Evolutionary conservation across 1,140 invertebrate species (phyloP), one percentile per base, ranked within the genome.

Genomic region (Aphidius gifuensis): DNA sequence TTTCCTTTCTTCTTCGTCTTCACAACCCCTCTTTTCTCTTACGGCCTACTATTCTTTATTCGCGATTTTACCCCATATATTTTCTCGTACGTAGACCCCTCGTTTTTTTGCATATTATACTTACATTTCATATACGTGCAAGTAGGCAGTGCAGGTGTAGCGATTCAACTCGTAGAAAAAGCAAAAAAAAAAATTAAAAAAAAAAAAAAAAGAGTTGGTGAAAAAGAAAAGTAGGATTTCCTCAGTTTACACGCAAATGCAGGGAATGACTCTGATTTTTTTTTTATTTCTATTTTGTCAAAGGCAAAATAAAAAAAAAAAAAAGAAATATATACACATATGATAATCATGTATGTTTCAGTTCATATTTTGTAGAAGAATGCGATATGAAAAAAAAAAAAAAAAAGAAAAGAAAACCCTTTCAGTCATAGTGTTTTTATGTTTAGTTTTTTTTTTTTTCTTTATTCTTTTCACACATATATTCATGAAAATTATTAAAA

Each of bases 141-240:
- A 32, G 50, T 60, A 73, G 68, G 67, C 71, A 72, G 68, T 40
- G 9, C 58, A 60, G 58, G 49, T 60, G 48, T 60, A 44, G 48
- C 39, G 46, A 49, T 48, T 39, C 46, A 38, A 43, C 23, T 53
- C 23, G 42, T 48, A 9, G 39, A 32, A 21, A 62, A 42, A 50
- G 4, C 39, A 11, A 6, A 46, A 9, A 43, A 6, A 61, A n/a
- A n/a, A n/a, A n/a, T n/a, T 21, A 61, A 61, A 32, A 42, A 32
- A 21, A 68, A 64, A 63, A 60, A 65, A 65, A 63, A 69, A 65
- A 68, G 66, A 69, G 72, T 68, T 70, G 68, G 67, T 42, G 65
- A 64, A 72, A 71, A 76, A 23, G 23, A 23, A 23, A 23, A 75
- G 71, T 76, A 72, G 74, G 66, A 77, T 75, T 77, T 73, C 66